These are phyloP conservation scores for Grammomys surdaster DNA, from an alignment of 2,113 vertebrate genomes.

Conservation along the genomic window DNA sequence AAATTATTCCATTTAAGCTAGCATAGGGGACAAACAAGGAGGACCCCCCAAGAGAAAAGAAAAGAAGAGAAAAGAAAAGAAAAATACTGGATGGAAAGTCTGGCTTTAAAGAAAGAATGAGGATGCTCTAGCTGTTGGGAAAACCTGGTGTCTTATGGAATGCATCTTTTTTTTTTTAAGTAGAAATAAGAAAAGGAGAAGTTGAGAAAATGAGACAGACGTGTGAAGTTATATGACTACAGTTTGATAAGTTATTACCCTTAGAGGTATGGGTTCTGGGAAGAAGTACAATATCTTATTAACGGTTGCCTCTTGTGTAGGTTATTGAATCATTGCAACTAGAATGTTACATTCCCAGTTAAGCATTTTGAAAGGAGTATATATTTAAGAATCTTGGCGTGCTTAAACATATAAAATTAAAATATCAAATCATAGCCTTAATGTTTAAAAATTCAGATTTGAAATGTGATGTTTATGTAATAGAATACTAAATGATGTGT, in stretches of 20 bases:
- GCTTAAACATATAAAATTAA: constrained; percentile 20
- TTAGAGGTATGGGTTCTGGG: background rate
- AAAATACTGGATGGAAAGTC: background rate
- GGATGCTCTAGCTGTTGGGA: background rate
- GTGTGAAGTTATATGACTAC: no score
- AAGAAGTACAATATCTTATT: background rate
- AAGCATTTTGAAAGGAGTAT: background rate
- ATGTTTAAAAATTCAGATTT: background rate
- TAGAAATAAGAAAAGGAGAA: background rate
- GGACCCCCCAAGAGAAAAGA: no score
- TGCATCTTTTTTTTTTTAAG: background rate
- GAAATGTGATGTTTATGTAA: background rate
- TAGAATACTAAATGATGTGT: background rate
- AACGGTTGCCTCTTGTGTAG: background rate
- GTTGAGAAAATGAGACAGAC: background rate
- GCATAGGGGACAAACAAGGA: background rate
- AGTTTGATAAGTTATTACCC: background rate
- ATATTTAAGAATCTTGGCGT: background rate
- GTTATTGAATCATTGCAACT: background rate
- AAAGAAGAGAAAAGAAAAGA: no score
- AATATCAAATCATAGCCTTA: background rate
- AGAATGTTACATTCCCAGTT: background rate
- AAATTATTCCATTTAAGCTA: background rate
- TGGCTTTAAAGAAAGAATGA: background rate
- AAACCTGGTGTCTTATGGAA: background rate